Conservation (phyloP, 2,888 invertebrate genomes). For the Gymnoscelis rufifasciata region DNA sequence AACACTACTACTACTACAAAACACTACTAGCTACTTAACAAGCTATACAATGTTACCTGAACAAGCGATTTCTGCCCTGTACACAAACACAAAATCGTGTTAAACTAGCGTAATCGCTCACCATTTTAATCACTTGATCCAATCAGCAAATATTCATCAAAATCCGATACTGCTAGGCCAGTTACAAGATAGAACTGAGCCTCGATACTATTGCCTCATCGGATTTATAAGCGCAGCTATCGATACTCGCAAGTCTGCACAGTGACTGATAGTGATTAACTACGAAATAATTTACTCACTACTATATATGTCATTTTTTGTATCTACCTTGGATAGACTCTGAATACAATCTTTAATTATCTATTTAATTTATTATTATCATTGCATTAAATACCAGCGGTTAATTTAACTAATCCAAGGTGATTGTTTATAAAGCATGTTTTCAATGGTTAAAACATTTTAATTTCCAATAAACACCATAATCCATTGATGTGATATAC, state of each 20-base stretch:
- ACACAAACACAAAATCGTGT: constrained; percentile 8
- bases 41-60: no score
- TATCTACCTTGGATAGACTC: no score
- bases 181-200: constrained; percentile 41
- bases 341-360: no score
- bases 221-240: constrained; percentile 52
- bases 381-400: no score
- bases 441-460: no score
- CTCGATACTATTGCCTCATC: constrained; percentile 26
- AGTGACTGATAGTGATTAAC: constrained; percentile 32
- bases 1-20: constrained; percentile 4
- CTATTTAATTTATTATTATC: no score
- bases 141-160: background rate
- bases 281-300: constrained; percentile 19
- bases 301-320: no score
- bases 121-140: constrained; percentile 21
- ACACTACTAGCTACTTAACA: background rate
- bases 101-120: constrained; percentile 17
- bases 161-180: constrained; percentile 20
- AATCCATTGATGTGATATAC: no score
- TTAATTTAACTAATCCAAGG: no score
- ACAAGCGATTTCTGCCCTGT: constrained; percentile 10
- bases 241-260: constrained; percentile 24
- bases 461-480: no score
- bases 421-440: no score